Evolutionary conservation across 2,888 invertebrate species (phyloP), one percentile per base, ranked within the genome.

Genomic region (Elysia crispata): DNA sequence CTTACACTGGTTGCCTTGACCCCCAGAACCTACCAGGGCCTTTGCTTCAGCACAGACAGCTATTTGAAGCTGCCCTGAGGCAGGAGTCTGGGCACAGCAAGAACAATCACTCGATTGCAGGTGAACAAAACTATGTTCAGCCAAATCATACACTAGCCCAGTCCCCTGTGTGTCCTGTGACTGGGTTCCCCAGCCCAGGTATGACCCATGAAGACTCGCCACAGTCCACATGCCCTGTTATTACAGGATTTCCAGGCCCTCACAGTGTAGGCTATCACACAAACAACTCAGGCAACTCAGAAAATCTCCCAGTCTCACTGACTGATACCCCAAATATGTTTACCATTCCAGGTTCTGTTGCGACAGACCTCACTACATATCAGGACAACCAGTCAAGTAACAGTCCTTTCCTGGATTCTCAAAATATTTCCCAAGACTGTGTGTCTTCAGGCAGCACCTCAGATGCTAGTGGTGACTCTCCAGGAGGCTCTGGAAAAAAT

Each of bases 111-210:
- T 18, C 15, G 60, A 60, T 18, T n/a, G n/a, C n/a, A n/a, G n/a
- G n/a, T n/a, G n/a, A n/a, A n/a, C n/a, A n/a, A n/a, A n/a, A n/a
- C 60, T 5, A 60, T 60, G 60, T 23, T 15, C 5, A 41, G 41
- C 41, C 41, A 41, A 41, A 3, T 41, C 41, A 41, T 25, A 66
- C 25, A 5, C 66, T 57, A 18, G 69, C 41, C 54, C 60, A 76
- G 49, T 80, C 80, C 31, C 70, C 80, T 18, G 64, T 80, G 62
- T 80, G 80, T 30, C 69, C 80, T 30, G 15, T 76, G 41, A 80
- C 62, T 6, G 80, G 80, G n/a, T 80, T 80, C 33, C 80, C 80
- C 41, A 76, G 80, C 62, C 80, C 80, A 23, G 76, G 41, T 5
- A 41, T 69, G 67, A 70, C 50, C 23, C 18, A 49, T 23, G 60